Evolutionary conservation across 2,888 invertebrate species (phyloP).

Genomic region (Papilio gigon): DNA sequence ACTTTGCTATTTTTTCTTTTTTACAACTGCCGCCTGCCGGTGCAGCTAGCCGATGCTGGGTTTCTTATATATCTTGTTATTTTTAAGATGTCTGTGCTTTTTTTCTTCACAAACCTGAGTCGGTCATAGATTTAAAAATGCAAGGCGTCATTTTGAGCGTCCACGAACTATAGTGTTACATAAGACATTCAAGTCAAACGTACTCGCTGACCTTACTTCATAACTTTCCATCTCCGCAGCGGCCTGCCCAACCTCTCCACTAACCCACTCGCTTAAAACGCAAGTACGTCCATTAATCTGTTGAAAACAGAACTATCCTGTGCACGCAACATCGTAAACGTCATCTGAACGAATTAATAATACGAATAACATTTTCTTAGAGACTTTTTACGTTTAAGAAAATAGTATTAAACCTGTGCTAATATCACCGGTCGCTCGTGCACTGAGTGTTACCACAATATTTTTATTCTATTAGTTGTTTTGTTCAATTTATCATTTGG

Average conservation of each 20-base stretch:
- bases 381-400: not conserved
- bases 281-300: constrained; percentile 9
- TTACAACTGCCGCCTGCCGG: constrained; percentile 41
- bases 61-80: not conserved
- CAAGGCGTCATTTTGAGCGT: too few species aligned
- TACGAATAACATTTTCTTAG: not conserved
- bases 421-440: too few species aligned
- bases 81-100: too few species aligned
- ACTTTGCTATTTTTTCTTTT: constrained; percentile 39
- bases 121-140: not conserved
- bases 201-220: constrained; percentile 34
- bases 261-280: not conserved
- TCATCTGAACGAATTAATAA: not conserved
- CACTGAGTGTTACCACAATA: too few species aligned
- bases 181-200: constrained; percentile 10
- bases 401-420: too few species aligned
- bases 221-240: constrained; percentile 25
- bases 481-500: not conserved
- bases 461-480: not conserved
- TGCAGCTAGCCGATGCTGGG: too few species aligned
- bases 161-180: not conserved
- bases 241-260: constrained; percentile 17
- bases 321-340: not conserved
- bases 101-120: too few species aligned
- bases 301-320: not conserved